A percentile compares a stretch with the other conserved stretches of the same genome.
These are phyloP conservation scores for Lepidotrigona ventralis DNA, from an alignment of 1,140 invertebrate genomes.

Conservation along the genomic window DNA sequence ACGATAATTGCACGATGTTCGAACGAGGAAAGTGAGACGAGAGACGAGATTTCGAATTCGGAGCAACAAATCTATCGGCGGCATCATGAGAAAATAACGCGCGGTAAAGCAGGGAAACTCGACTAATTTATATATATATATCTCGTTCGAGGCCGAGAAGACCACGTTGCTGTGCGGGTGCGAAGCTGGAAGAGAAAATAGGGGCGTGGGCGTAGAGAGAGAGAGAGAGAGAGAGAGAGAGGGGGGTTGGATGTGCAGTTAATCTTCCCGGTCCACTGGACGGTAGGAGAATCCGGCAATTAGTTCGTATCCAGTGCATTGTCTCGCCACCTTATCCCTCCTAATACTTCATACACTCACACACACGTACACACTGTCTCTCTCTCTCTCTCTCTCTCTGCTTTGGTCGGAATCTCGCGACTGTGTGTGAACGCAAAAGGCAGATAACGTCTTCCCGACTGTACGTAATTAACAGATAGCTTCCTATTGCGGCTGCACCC, in stretches of 20 bases:
- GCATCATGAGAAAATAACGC: constrained; percentile 39
- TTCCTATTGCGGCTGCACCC: not conserved
- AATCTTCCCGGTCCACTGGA: constrained; percentile 77
- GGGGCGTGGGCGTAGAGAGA: constrained; percentile 39
- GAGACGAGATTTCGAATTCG: not conserved
- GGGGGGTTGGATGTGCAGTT: constrained; percentile 61
- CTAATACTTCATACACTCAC: constrained; percentile 59
- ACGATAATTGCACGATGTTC: too few species aligned
- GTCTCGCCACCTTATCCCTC: constrained; percentile 55
- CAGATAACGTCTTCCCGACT: constrained; percentile 58
- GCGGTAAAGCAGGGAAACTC: constrained; percentile 41
- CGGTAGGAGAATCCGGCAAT: constrained; percentile 76
- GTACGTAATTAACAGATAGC: constrained; percentile 58
- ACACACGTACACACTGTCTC: too few species aligned
- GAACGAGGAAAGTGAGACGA: too few species aligned
- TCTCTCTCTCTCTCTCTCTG: constrained; percentile 28
- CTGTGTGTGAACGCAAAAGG: constrained; percentile 48
- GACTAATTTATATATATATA: constrained; percentile 62
- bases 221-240: constrained; percentile 1
- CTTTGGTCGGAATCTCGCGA: constrained; percentile 46
- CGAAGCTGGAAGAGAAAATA: constrained; percentile 35
- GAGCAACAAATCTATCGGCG: constrained; percentile 48
- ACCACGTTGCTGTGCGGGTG: not conserved
- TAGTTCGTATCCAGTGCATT: constrained; percentile 75
- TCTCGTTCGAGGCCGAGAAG: constrained; percentile 4